Evolutionary conservation across 2,888 invertebrate species (phyloP), one percentile per base, ranked within the genome.

Genomic region (Bombylius discolor): DNA sequence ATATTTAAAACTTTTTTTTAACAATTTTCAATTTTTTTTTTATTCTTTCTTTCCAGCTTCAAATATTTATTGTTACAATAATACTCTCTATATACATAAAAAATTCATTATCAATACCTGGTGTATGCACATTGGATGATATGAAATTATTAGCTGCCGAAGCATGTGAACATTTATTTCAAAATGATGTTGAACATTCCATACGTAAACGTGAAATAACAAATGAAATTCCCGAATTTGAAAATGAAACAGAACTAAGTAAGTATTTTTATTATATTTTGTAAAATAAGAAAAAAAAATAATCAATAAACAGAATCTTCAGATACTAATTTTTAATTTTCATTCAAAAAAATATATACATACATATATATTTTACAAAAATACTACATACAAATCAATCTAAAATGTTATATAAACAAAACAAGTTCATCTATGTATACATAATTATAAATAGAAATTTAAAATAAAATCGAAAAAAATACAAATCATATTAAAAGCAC

Each of bases 141-240:
- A 56, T 56, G 56, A 52, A 50, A 42, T 44, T 50, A 23, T 45
- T 56, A 44, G 56, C 56, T 12, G 50, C 53, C 7, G 56, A 56
- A 50, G 56, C 56, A 47, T 56, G 56, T n/a, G 56, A 56, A 52
- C 51, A 51, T 32, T n/a, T 55, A 47, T 52, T 56, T 23, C 52
- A 56, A 52, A 56, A 45, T 51, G 23, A 23, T 34, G 45, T 13
- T 31, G 49, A 13, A 49, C 56, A 56, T 51, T 49, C 49, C 48
- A 39, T 52, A 47, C 48, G 36, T 9, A 56, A 56, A 23, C 56
- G 56, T 42, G 56, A 56, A 33, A 36, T 51, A 12, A 46, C 51
- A 33, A 55, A 55, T 48, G 51, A 55, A 14, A 42, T 55, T 47
- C 47, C 46, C 13, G 39, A 47, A 11, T 11, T 11, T 11, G 39